Evolutionary conservation across 92 coral and sea anemone species (phyloP).

Genomic region (Heteractis magnifica): DNA sequence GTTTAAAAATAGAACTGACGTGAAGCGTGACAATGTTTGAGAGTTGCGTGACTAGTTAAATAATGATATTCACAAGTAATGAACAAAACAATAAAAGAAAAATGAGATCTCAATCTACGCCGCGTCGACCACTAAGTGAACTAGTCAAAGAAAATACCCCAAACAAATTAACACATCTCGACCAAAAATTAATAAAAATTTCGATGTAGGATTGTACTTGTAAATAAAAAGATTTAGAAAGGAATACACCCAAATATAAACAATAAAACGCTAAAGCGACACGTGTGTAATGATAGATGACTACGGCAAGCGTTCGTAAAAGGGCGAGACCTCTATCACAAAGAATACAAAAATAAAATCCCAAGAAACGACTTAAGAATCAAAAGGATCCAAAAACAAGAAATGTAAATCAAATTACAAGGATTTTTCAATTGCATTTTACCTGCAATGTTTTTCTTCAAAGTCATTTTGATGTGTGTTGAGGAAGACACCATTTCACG

Average conservation of each 20-base stretch:
- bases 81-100: constrained; percentile 6
- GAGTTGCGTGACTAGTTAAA: constrained; percentile 14
- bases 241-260: neutral
- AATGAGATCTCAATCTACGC: neutral
- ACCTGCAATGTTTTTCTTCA: constrained; percentile 84
- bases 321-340: neutral
- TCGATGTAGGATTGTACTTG: neutral
- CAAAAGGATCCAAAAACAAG: neutral
- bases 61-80: constrained; percentile 12
- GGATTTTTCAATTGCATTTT: neutral
- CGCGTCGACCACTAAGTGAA: neutral
- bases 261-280: neutral
- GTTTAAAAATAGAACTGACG: constrained; percentile 16
- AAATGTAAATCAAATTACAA: neutral
- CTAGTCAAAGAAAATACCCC: constrained; percentile 9
- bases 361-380: neutral
- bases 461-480: constrained; percentile 58
- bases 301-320: neutral
- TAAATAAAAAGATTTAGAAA: neutral
- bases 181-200: neutral
- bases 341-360: neutral
- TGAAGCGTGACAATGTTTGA: constrained; percentile 12
- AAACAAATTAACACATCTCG: constrained; percentile 9
- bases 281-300: neutral
- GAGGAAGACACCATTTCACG: constrained; percentile 66